Evolutionary conservation across 2,888 invertebrate genomes (phyloP).

Genomic region (Exocentrus adspersus): DNA sequence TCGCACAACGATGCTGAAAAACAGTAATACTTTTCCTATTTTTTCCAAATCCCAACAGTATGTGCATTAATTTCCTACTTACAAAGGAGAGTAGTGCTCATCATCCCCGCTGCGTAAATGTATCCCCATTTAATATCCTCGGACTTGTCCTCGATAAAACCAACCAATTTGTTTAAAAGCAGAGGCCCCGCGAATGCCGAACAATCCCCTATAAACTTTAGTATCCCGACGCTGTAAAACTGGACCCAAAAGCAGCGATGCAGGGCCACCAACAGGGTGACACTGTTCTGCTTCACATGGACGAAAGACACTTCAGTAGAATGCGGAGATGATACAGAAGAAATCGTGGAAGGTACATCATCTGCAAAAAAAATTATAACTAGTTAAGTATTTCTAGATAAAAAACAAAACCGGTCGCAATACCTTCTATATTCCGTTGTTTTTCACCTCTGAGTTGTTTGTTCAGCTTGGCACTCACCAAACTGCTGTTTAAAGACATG

Average conservation of each 20-base stretch:
- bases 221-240: conserved; percentile 85
- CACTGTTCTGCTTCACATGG: conserved; percentile 19
- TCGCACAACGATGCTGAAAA: conserved; percentile 78
- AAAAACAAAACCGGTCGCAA: neutral
- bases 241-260: conserved; percentile 81
- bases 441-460: conserved; percentile 60
- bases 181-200: conserved; percentile 91
- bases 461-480: conserved; percentile 71
- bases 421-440: neutral
- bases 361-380: neutral
- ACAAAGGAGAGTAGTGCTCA: conserved; percentile 76
- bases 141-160: conserved; percentile 78
- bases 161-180: conserved; percentile 82
- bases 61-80: no score
- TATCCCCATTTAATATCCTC: conserved; percentile 74
- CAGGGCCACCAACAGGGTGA: conserved; percentile 70
- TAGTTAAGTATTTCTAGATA: no score
- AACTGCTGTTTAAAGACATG: conserved; percentile 69
- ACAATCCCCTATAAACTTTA: conserved; percentile 85
- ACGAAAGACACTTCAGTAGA: conserved; percentile 40
- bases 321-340: conserved; percentile 28
- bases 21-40: no score
- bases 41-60: no score
- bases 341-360: conserved; percentile 24
- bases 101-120: conserved; percentile 74